Evolutionary conservation across 2,113 vertebrate genomes (phyloP).

Genomic region (Ptilonorhynchus violaceus): DNA sequence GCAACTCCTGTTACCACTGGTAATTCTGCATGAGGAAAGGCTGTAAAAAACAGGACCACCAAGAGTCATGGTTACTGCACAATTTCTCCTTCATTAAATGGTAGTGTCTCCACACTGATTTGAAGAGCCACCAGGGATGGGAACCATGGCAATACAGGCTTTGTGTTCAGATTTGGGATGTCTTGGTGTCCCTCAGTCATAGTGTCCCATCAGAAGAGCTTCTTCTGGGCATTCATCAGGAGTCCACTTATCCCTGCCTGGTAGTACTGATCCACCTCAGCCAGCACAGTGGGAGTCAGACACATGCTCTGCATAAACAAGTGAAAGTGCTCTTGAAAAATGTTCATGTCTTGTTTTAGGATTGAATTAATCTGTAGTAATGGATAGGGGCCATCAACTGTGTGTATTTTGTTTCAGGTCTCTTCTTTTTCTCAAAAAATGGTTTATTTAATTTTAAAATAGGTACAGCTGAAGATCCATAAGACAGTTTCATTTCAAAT

Average conservation of each 20-base stretch:
- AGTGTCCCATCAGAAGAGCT: background rate
- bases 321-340: background rate
- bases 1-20: background rate
- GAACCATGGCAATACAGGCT: background rate
- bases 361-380: background rate
- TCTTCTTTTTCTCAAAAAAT: background rate
- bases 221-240: background rate
- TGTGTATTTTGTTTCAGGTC: background rate
- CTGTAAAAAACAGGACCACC: background rate
- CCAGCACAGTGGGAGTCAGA: background rate
- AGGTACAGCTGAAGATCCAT: background rate
- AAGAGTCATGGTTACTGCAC: fast-evolving
- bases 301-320: background rate
- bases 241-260: background rate
- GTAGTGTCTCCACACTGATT: background rate
- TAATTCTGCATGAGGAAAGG: background rate
- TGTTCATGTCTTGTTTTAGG: fast-evolving
- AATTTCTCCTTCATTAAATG: background rate
- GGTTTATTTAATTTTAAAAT: background rate
- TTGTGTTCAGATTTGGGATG: background rate
- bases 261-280: background rate
- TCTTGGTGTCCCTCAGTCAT: background rate
- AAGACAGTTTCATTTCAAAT: background rate
- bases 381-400: background rate
- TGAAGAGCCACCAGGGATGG: background rate